phyloP scores from a whole-genome alignment of 1,140 invertebrate species.

The Zaprionus davidi region DNA sequence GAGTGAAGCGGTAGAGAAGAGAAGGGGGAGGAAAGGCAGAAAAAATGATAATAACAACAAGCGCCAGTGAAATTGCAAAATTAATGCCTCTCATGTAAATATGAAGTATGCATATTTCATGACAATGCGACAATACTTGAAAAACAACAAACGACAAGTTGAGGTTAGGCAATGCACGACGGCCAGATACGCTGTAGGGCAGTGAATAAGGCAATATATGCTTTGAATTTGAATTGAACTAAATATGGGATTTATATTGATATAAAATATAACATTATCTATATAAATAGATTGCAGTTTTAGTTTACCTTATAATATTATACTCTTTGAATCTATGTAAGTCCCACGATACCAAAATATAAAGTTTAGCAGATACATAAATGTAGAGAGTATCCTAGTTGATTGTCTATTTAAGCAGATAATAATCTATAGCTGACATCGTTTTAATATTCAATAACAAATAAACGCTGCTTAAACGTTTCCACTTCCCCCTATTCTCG shows the following conservation, averaged over 20 bases:
- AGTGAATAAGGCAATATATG: background rate
- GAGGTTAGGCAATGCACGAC: background rate
- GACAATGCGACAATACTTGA: slow-evolving; percentile 60
- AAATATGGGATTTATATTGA: background rate
- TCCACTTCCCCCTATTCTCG: background rate
- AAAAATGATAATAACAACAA: slow-evolving; percentile 57
- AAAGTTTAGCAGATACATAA: background rate
- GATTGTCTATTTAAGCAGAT: background rate
- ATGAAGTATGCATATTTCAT: slow-evolving; percentile 70
- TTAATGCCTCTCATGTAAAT: slow-evolving; percentile 72
- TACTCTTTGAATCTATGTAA: background rate
- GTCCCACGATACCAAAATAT: background rate
- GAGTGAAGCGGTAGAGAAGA: background rate
- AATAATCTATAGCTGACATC: background rate
- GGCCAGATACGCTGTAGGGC: slow-evolving; percentile 6
- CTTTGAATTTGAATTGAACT: background rate
- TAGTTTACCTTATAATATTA: background rate
- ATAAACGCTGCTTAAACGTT: background rate
- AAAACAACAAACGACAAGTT: slow-evolving; percentile 42
- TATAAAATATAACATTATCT: background rate
- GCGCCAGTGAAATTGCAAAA: slow-evolving; percentile 64
- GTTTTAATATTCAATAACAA: background rate
- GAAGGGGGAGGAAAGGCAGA: background rate
- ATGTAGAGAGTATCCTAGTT: background rate
- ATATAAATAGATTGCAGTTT: background rate